Base-by-base conservation (phyloP, 2,888 invertebrate species). In the Chalcis sispes region DNA sequence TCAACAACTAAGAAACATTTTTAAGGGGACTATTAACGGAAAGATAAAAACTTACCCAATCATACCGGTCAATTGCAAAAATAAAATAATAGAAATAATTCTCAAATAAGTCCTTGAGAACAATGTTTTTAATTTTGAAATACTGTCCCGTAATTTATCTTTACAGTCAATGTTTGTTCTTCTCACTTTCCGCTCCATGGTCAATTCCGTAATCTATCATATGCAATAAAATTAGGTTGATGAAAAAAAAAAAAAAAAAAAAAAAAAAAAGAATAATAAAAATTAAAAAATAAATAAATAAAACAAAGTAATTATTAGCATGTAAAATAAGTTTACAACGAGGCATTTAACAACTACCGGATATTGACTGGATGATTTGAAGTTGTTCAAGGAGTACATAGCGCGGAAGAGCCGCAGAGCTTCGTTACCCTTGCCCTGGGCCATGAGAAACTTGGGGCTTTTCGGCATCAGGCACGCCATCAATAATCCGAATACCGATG, bases 391-490 rank as follows among this genome's bases (percentile, higher is more conserved):
- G 0, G 89, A 84, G 85, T 94, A 95, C 66, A 96, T 94, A 78
- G 86, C 90, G 73, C 90, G 90, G 78, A 95, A 91, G 0, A 94
- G 90, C 10, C 88, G 85, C 81, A 95, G 85, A 0, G 95, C 95
- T 83, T 93, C 91, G 10, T 92, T 90, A 69, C 92, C 91, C 77
- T 91, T 89, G 1, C 94, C 94, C 46, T 91, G 90, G 2, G 93
- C 91, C 90, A 95, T 92, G 10, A 95, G 90, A 86, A 93, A 94
- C 87, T 95, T 95, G 5, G 95, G 95, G 83, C 94, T 95, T 86
- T 95, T 95, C 0, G 95, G 95, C 74, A 94, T 86, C 77, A 91
- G 90, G 79, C 92, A 88, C 78, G 93, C 90, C 0, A 91, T 90
- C 27, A 93, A 77, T 0, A 94, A 93, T 8, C 94, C 92, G 0